Evolutionary conservation across 2,113 vertebrate genomes (phyloP).

Genomic region (Leucoraja erinaceus): DNA sequence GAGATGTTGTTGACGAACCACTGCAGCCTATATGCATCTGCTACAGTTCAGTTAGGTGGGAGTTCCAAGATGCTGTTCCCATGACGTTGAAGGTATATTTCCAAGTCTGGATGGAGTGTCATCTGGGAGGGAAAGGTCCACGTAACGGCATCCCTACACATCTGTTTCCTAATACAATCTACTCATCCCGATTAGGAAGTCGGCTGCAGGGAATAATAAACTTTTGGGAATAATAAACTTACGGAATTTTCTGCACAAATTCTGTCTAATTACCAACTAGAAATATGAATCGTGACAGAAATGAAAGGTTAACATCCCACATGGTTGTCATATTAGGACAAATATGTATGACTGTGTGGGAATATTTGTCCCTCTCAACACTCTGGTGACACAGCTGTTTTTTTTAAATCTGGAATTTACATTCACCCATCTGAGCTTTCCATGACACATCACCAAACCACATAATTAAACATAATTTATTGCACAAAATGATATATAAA

Average conservation of each 20-base stretch:
- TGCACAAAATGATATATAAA: constrained; percentile 29
- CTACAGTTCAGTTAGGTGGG: too few relatives aligned
- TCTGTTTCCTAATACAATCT: background rate
- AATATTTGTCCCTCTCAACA: constrained; percentile 21
- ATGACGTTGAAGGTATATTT: too few relatives aligned
- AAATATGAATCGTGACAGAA: constrained; percentile 34
- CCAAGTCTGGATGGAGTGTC: too few relatives aligned
- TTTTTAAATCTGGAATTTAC: background rate
- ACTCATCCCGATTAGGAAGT: background rate
- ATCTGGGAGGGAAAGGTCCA: too few relatives aligned
- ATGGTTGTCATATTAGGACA: constrained; percentile 26
- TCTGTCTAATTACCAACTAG: constrained; percentile 27
- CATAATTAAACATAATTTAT: constrained; percentile 27
- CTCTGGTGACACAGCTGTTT: background rate
- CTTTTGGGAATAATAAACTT: background rate
- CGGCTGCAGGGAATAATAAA: background rate
- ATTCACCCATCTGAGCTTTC: background rate
- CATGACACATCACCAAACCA: constrained; percentile 30
- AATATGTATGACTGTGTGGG: constrained; percentile 31
- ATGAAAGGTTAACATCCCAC: constrained; percentile 36
- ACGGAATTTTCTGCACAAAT: background rate
- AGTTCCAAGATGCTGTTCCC: too few relatives aligned
- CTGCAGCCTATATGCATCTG: too few relatives aligned
- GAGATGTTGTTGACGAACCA: too few relatives aligned
- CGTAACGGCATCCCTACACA: too few relatives aligned